phyloP scores from a whole-genome alignment of 2,113 vertebrate genomes.

The Haliaeetus leucogaster region DNA sequence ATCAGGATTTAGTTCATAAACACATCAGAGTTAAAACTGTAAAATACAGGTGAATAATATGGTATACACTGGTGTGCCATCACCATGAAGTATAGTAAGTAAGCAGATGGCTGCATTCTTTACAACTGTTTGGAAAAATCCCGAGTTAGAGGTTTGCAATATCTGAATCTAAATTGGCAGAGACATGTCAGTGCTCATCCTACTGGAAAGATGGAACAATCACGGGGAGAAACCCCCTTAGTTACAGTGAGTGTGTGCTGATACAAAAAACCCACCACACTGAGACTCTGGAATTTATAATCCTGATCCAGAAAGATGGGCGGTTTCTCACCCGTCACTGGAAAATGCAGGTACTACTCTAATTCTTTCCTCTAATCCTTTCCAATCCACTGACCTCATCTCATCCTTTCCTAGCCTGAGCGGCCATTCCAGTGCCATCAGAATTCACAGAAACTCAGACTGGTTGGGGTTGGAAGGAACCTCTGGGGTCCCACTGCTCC shows the following conservation, averaged over 20 bases:
- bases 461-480: not conserved
- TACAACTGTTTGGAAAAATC: not conserved
- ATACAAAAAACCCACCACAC: accelerated
- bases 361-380: not conserved
- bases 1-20: not conserved
- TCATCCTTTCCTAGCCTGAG: not conserved
- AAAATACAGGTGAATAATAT: not conserved
- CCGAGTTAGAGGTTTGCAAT: not conserved
- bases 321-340: not conserved
- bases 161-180: not conserved
- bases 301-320: not conserved
- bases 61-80: not conserved
- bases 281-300: not conserved
- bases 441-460: not conserved
- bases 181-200: not conserved
- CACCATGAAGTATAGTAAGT: not conserved
- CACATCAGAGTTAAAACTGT: not conserved
- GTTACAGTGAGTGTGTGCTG: not conserved
- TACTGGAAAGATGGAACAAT: not conserved
- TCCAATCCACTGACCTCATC: not conserved
- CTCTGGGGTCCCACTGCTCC: not conserved
- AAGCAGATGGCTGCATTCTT: not conserved
- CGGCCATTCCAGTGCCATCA: not conserved
- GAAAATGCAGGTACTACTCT: not conserved
- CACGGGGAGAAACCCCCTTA: not conserved